A percentile compares a stretch with the other conserved stretches of the same genome.
Conservation (phyloP, 2,113 vertebrate genomes). For the Phaethon lepturus region DNA sequence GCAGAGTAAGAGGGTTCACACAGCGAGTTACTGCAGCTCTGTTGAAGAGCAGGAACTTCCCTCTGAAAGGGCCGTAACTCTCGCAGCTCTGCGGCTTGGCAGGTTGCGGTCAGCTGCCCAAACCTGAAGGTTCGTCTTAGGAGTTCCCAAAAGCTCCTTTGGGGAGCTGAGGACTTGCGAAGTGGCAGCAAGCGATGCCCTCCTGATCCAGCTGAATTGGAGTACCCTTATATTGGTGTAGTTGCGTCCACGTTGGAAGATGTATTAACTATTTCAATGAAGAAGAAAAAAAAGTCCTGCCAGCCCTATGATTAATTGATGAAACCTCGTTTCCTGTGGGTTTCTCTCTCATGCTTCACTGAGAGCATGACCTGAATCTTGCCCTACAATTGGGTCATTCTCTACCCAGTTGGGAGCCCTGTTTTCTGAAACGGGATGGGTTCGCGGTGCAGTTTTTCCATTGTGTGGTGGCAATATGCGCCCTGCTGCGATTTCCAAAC, state of each 20-base stretch:
- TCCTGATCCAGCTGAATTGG: background rate
- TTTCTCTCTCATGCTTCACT: slow-evolving; percentile 13
- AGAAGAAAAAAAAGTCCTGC: background rate
- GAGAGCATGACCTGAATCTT: slow-evolving; percentile 39
- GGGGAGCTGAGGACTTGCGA: background rate
- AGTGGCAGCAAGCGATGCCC: accelerated
- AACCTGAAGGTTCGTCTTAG: background rate
- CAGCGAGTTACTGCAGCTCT: background rate
- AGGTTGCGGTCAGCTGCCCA: accelerated
- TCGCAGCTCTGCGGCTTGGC: background rate
- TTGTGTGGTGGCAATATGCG: background rate
- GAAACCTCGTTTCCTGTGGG: slow-evolving; percentile 2
- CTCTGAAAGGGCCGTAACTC: accelerated
- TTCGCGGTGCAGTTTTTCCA: background rate
- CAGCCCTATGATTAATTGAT: slow-evolving; percentile 14
- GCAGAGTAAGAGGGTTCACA: background rate
- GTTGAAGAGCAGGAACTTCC: background rate
- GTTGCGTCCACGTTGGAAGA: accelerated
- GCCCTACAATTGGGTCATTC: background rate
- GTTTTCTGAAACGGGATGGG: background rate
- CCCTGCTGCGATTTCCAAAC: background rate
- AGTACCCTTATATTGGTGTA: background rate
- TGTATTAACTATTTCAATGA: background rate
- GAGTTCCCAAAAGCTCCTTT: background rate
- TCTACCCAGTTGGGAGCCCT: background rate